Evolutionary conservation across 2,888 invertebrate species (phyloP), one percentile per base, ranked within the genome.

Genomic region (Leucophenga montana): DNA sequence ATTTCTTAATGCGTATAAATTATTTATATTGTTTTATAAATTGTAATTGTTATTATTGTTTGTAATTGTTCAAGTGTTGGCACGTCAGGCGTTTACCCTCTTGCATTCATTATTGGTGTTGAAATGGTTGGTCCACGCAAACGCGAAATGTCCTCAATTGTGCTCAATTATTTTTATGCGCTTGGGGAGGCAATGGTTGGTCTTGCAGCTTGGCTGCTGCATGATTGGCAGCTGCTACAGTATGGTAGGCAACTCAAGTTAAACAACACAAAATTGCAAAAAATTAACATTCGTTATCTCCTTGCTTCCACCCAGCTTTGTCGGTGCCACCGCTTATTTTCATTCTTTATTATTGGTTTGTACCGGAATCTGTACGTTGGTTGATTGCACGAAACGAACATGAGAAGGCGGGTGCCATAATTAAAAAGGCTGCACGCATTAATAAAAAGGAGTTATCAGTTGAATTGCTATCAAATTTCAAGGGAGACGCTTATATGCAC

Each of bases 331-430:
- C 92, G 6, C 83, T 91, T 11, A 73, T 92, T 20, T 92, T 93
- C 78, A 83, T 92, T 22, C 85, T 86, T 18, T 93, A 92, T 78
- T 91, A 90, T 78, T 92, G 92, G 92, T 90, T 87, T 33, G 89
- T 93, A 22, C 93, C 93, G 0, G 93, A 93, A 85, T 93, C 92
- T 0, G 91, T 92, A 0, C 88, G 93, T 74, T 93, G 93, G 93
- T 86, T 93, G 18, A 85, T 92, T 68, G 91, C 92, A 0, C 90
- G 91, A 56, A 89, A 90, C 54, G 88, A 90, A 73, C 89, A 89
- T 48, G 86, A 89, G 57, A 89, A 90, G 78, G 93, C 92, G 0
- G 90, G 90, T 68, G 83, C 86, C 33, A 91, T 92, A 13, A 90
- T 93, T 14, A 84, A 86, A 46, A 89, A 88, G 77, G 92, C 91